phyloP scores from a whole-genome alignment of 2,113 vertebrate species.

The Cichladusa arquata region DNA sequence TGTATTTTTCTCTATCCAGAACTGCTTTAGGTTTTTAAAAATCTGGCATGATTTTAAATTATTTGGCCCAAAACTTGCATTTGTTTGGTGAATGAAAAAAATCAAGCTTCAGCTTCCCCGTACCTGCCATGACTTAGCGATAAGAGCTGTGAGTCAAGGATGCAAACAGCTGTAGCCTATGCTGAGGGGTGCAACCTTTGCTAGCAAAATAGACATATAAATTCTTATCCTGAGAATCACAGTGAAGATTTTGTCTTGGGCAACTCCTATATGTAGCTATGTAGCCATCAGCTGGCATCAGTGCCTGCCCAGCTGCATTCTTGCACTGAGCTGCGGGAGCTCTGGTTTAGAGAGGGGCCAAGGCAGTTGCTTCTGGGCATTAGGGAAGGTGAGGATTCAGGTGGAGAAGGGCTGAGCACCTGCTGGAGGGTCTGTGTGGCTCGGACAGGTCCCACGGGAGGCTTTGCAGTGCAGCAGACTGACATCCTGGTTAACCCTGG shows the following conservation, averaged over 20 bases:
- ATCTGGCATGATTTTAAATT: neutral
- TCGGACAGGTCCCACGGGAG: fast-evolving
- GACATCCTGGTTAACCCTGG: no score
- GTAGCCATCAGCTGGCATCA: neutral
- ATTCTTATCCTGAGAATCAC: neutral
- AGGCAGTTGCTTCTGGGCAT: neutral
- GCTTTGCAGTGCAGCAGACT: neutral
- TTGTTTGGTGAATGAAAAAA: neutral
- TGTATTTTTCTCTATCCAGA: neutral
- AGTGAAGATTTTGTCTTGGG: neutral
- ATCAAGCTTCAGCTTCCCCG: neutral
- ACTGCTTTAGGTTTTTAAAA: neutral
- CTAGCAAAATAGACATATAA: neutral
- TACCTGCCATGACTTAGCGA: neutral
- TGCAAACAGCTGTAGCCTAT: neutral
- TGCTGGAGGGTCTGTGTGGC: neutral
- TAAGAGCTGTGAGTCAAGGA: neutral
- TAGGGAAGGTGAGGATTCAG: neutral
- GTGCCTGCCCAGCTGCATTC: neutral
- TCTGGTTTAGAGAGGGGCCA: neutral
- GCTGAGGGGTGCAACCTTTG: neutral
- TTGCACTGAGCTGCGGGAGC: neutral
- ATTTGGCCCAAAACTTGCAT: neutral
- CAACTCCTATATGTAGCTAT: neutral
- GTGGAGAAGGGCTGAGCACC: neutral